Percentiles rank a stretch among this genome's conserved stretches.
Evolutionary conservation across 2,888 invertebrate species (phyloP).

Genomic region (Drosophila niveifrons): DNA sequence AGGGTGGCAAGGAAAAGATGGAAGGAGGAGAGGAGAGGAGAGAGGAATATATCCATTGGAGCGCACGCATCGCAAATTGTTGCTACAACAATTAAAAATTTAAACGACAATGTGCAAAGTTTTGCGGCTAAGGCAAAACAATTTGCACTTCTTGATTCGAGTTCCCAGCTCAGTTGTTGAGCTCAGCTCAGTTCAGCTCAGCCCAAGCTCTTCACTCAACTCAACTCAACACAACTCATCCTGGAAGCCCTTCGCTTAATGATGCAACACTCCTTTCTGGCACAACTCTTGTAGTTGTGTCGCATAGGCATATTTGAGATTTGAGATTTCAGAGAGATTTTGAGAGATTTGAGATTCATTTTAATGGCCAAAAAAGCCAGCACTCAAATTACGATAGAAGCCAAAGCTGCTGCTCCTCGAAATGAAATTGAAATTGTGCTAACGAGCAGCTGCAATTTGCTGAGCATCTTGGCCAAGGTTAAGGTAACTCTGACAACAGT

Average conservation of each 20-base stretch:
- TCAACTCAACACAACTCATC: conserved; percentile 3
- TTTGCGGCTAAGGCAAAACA: conserved; percentile 42
- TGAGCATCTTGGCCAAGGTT: conserved; percentile 30
- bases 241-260: conserved; percentile 43
- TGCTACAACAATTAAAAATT: conserved; percentile 58
- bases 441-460: conserved; percentile 43
- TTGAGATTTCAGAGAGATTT: conserved; percentile 19
- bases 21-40: background rate
- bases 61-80: conserved; percentile 28
- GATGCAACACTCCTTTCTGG: conserved; percentile 38
- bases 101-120: conserved; percentile 48
- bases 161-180: background rate
- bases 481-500: conserved; percentile 18
- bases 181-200: background rate
- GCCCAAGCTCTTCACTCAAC: conserved; percentile 11
- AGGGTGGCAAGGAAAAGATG: background rate
- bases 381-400: conserved; percentile 49
- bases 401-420: conserved; percentile 29
- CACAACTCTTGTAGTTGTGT: conserved; percentile 24
- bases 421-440: conserved; percentile 28
- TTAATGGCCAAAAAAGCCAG: conserved; percentile 49
- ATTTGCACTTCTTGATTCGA: conserved; percentile 46
- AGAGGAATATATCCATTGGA: background rate
- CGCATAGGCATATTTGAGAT: conserved; percentile 34
- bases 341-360: conserved; percentile 35